Conservation (phyloP, 2,888 invertebrate species). For the Taphrorychus bicolor region DNA sequence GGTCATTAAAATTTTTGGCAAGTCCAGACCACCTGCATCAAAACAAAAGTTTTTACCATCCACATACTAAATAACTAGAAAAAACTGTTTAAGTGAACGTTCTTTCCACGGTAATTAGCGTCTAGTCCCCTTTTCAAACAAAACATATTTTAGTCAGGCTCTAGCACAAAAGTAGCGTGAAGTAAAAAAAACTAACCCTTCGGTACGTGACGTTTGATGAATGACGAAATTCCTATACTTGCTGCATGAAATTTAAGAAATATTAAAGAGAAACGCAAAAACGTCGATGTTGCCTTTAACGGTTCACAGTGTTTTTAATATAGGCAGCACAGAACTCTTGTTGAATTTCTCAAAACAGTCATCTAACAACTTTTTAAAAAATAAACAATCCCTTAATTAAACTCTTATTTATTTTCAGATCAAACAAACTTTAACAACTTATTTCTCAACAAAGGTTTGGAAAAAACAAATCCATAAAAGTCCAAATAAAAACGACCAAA, state of each 20-base stretch:
- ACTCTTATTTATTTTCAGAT: slow-evolving; percentile 44
- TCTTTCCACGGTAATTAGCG: slow-evolving; percentile 6
- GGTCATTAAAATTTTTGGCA: no score
- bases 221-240: slow-evolving; percentile 58
- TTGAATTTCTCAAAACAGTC: not conserved
- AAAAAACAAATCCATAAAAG: slow-evolving; percentile 49
- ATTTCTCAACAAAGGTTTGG: slow-evolving; percentile 42
- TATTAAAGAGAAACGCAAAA: not conserved
- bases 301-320: no score
- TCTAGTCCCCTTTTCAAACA: not conserved
- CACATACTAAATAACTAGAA: not conserved
- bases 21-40: no score
- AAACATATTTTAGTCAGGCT: not conserved
- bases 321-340: not conserved
- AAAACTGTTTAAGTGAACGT: not conserved
- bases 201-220: slow-evolving; percentile 56
- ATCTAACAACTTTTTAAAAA: not conserved
- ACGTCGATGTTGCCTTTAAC: not conserved
- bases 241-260: slow-evolving; percentile 58
- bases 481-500: slow-evolving; percentile 9
- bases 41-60: no score
- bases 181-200: slow-evolving; percentile 57
- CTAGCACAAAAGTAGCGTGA: slow-evolving; percentile 18
- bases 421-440: slow-evolving; percentile 48
- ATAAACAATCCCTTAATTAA: slow-evolving; percentile 20